Conservation (phyloP, 2,113 vertebrate genomes). For the Bungarus multicinctus region DNA sequence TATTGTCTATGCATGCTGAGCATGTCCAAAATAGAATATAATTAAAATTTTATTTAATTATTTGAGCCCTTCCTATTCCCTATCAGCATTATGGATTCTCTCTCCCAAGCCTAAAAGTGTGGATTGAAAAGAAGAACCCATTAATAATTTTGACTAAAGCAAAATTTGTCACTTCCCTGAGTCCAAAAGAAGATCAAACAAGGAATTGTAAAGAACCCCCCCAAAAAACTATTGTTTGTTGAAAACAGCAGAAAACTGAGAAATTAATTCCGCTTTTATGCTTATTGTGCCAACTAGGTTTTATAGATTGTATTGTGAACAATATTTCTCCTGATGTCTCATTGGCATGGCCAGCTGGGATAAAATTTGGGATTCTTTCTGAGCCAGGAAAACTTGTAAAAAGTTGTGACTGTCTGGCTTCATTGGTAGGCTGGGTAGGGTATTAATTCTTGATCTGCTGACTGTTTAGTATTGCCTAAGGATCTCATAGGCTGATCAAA, state of each 20-base stretch:
- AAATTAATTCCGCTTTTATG: background rate
- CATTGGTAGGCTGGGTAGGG: background rate
- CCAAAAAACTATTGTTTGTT: background rate
- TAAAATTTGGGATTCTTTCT: background rate
- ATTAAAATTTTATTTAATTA: background rate
- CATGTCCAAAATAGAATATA: background rate
- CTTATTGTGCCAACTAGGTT: background rate
- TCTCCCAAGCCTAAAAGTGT: background rate
- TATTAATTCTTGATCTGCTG: background rate
- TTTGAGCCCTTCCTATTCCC: background rate
- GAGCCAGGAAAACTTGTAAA: background rate
- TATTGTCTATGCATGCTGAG: background rate
- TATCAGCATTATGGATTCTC: background rate
- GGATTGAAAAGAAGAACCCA: background rate
- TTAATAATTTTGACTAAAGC: background rate
- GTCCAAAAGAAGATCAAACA: background rate
- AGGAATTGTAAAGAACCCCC: background rate
- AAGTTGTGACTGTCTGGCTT: background rate
- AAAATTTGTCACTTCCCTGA: background rate
- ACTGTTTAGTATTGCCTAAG: background rate
- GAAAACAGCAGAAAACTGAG: background rate
- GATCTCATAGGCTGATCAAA: background rate
- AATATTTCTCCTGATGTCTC: background rate
- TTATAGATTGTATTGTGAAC: background rate
- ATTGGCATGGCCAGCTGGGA: background rate